Evolutionary conservation across 1,140 invertebrate species (phyloP), one percentile per base, ranked within the genome.

Genomic region (Lepidotrigona ventralis): DNA sequence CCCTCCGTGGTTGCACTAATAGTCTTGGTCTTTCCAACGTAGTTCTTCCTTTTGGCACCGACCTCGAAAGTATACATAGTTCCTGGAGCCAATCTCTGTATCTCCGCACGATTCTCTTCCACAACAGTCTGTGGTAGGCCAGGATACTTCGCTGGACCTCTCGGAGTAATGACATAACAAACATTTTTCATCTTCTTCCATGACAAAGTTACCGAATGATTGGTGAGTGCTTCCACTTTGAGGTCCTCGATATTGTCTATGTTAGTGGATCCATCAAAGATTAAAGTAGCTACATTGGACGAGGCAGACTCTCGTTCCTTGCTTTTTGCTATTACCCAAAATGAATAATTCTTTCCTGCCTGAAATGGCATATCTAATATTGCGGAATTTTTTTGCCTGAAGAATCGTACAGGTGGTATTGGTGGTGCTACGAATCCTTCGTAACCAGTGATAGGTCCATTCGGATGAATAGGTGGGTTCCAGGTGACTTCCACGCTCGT

Each of bases 321-420:
- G 90, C 97, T 97, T 69, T 95, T 95, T 5, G 97, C 97, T 0
- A 95, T 93, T n/a, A 98, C 97, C 96, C 96, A 97, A 93, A 98
- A 97, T 0, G 96, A 96, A 91, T 98, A 98, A 77, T 95, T 95
- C 8, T 90, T 92, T 29, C 95, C 95, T 26, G 95, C 94, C 74
- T 95, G 93, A 86, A 97, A 97, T 80, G 94, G 93, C 8, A 95
- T 91, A 39, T 94, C 94, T 11, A 96, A 91, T 6, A 95, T 85
- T 39, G 95, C 93, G 6, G 95, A 94, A 6, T 91, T 95, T 81
- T 93, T 93, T 23, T 90, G 82, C 0, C 92, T 83, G n/a, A 79
- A 86, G 11, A 93, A 92, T 15, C 90, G 89, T 26, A 91, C 81
- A 58, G 90, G 95, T 90, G 93, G 96, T 89, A 90, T 90, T 58